Evolutionary conservation across 2,113 vertebrate genomes (phyloP).

Genomic region (Calypte anna): DNA sequence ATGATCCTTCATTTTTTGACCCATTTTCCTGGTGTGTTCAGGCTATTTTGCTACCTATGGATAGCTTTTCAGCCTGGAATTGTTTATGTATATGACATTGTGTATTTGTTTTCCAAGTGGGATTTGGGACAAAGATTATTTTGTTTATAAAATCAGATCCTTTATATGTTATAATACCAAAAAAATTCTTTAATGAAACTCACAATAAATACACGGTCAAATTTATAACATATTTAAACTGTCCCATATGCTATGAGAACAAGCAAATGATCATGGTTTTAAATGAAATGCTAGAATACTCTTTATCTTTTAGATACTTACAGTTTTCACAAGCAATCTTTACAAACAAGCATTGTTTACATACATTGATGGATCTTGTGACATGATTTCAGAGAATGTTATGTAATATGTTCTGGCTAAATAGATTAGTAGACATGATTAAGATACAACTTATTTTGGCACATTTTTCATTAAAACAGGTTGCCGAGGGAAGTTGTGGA

Average conservation of each 20-base stretch:
- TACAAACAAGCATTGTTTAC: too few relatives aligned
- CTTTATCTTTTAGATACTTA: not conserved
- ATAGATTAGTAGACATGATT: not conserved
- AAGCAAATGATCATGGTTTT: not conserved
- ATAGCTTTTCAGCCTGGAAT: not conserved
- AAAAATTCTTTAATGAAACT: not conserved
- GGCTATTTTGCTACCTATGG: not conserved
- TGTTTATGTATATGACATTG: not conserved
- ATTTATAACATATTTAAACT: not conserved
- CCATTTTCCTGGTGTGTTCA: not conserved
- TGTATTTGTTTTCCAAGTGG: not conserved
- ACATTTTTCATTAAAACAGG: not conserved
- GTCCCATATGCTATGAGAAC: not conserved
- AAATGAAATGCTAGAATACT: not conserved
- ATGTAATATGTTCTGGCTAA: not conserved
- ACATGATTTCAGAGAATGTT: not conserved
- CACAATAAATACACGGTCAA: not conserved
- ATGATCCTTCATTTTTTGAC: not conserved
- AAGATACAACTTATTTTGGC: not conserved
- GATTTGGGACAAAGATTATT: not conserved
- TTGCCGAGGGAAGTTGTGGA: too few relatives aligned
- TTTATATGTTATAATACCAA: not conserved
- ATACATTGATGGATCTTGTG: not conserved
- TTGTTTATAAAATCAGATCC: not conserved
- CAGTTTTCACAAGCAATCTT: not conserved